These are phyloP conservation scores for Semotilus atromaculatus DNA, from an alignment of 2,797 vertebrate species.

Conservation along the genomic window DNA sequence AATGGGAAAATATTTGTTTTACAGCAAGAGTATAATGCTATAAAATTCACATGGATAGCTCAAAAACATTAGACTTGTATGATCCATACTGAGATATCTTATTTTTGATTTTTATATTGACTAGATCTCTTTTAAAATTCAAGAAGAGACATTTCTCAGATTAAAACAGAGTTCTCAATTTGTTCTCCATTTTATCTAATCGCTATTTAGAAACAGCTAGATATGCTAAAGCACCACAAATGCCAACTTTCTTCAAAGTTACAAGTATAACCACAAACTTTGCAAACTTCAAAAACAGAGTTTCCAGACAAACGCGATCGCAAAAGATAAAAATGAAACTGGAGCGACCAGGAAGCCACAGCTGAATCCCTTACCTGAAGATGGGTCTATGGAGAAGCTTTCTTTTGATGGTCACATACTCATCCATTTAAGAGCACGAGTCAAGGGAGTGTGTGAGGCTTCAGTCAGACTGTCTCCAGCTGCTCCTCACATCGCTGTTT, in stretches of 20 bases:
- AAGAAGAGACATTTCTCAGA: background rate
- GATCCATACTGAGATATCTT: background rate
- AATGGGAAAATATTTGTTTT: background rate
- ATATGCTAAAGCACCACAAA: background rate
- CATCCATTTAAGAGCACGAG: constrained; percentile 85
- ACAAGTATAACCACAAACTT: background rate
- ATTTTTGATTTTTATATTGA: background rate
- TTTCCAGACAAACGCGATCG: background rate
- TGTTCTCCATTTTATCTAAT: background rate
- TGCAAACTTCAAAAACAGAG: background rate
- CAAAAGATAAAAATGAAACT: background rate
- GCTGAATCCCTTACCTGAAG: constrained; percentile 80
- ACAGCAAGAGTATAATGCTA: background rate
- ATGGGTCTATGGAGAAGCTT: constrained; percentile 90
- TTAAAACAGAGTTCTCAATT: background rate
- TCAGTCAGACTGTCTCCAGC: constrained; percentile 74
- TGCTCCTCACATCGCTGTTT: constrained; percentile 74
- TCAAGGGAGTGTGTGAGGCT: constrained; percentile 47
- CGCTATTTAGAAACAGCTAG: background rate
- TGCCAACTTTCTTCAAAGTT: background rate
- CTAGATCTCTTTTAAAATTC: background rate
- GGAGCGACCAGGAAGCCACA: background rate
- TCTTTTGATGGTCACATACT: constrained; percentile 88
- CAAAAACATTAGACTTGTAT: background rate
- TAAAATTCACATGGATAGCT: background rate